Evolutionary conservation across 2,888 invertebrate species (phyloP), one percentile per base, ranked within the genome.

Genomic region (Morpho helenor): DNA sequence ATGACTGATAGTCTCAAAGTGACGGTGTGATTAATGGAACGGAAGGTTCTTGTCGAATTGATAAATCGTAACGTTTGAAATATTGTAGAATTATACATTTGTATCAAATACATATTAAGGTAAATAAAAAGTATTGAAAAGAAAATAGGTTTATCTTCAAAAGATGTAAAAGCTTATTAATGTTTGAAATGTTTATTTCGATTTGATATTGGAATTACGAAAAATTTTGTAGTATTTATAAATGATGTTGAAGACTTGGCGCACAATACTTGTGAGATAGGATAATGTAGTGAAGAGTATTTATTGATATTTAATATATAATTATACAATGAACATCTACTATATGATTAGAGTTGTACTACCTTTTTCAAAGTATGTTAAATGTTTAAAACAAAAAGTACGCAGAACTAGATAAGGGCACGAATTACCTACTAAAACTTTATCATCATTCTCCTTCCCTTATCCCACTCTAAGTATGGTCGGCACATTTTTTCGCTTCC

Each of bases 201-300:
- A 74, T 72, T 69, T 56, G 59, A 63, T 58, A 64, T 64, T 66
- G 49, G 60, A 66, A 66, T 49, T 49, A 67, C 56, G 53, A 62
- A 31, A 62, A 59, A 56, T 79, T 75, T 79, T 73, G 73, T 80
- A 79, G 73, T 71, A 79, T 77, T 75, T 82, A 74, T 78, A 31
- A 78, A 62, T 70, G 70, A 76, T 66, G 78, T 79, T 60, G 79
- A 80, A 76, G 84, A 87, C 77, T 84, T 77, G 84, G 86, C 89
- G 89, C 89, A 89, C 89, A 89, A 89, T 67, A 79, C 79, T 68
- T 79, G 89, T 89, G 89, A 89, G 83, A 85, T 85, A 86, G 76
- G 66, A 71, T 83, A 78, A 77, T 67, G 71, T 64, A 78, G 66
- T 78, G 73, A 73, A 68, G 66, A 79, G 39, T 83, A 82, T 82